These are phyloP conservation scores for Pseudopodoces humilis DNA, from an alignment of 2,113 vertebrate genomes.

Conservation along the genomic window DNA sequence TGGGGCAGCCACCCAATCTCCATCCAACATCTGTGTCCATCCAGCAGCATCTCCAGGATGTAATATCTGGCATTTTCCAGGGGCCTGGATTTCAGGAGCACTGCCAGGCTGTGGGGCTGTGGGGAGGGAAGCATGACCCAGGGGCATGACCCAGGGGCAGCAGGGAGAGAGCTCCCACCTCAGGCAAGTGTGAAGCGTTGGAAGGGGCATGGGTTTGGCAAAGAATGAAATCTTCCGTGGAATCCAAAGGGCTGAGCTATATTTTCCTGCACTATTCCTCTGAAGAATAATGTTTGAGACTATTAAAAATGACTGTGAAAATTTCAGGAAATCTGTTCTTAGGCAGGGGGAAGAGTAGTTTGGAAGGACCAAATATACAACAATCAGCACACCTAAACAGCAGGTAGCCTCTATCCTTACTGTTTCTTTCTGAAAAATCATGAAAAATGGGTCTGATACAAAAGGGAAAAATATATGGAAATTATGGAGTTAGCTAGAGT, in stretches of 20 bases:
- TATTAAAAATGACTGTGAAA: not conserved
- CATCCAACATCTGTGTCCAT: no score
- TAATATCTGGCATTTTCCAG: not conserved
- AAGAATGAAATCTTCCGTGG: not conserved
- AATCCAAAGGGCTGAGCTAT: not conserved
- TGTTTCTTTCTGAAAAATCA: not conserved
- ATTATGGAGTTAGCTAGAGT: not conserved
- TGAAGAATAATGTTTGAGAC: not conserved
- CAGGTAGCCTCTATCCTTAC: not conserved
- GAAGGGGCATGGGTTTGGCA: not conserved
- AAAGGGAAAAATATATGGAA: not conserved
- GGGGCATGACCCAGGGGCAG: rapidly evolving
- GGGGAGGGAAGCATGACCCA: rapidly evolving
- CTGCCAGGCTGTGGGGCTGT: not conserved
- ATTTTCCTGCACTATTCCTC: not conserved
- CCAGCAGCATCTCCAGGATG: not conserved
- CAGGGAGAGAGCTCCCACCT: rapidly evolving
- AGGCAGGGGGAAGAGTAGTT: not conserved
- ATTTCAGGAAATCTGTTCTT: not conserved
- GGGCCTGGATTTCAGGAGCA: not conserved
- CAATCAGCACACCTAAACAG: not conserved
- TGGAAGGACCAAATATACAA: not conserved
- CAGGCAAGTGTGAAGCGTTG: rapidly evolving
- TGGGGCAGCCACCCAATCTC: rapidly evolving
- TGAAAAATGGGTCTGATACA: not conserved